Conservation (phyloP, 2,888 invertebrate genomes). For the Prosopocoilus inquinatus region DNA sequence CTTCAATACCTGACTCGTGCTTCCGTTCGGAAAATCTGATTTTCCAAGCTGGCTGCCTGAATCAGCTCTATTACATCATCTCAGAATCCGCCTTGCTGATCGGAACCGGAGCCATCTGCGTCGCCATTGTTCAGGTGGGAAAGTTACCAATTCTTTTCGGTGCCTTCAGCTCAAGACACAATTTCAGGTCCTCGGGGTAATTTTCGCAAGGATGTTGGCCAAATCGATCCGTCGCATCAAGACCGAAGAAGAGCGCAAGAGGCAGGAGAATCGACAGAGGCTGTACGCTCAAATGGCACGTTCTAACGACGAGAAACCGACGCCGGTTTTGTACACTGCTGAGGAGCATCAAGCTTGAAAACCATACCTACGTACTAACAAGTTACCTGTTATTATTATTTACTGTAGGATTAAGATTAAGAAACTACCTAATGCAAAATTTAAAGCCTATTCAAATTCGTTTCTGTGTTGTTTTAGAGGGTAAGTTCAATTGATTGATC, state of each 20-base stretch:
- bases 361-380: too few relatives aligned
- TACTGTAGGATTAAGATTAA: too few relatives aligned
- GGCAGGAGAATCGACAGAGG: slow-evolving; percentile 66
- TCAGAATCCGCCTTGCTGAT: slow-evolving; percentile 69
- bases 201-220: slow-evolving; percentile 87
- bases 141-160: neutral
- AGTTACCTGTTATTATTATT: too few relatives aligned
- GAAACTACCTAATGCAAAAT: too few relatives aligned
- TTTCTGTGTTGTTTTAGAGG: too few relatives aligned
- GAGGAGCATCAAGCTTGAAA: slow-evolving; percentile 21
- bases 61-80: slow-evolving; percentile 60
- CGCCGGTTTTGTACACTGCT: slow-evolving; percentile 41
- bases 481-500: too few relatives aligned
- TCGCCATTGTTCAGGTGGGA: slow-evolving; percentile 70
- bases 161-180: slow-evolving; percentile 10
- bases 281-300: slow-evolving; percentile 41
- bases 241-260: slow-evolving; percentile 67
- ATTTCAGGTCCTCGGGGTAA: slow-evolving; percentile 77
- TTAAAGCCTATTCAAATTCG: too few relatives aligned
- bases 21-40: slow-evolving; percentile 10
- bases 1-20: slow-evolving; percentile 13
- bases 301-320: slow-evolving; percentile 33
- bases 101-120: slow-evolving; percentile 75
- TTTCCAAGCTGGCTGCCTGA: slow-evolving; percentile 58
- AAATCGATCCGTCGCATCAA: slow-evolving; percentile 79